These are phyloP conservation scores for Trichacis sp. DNA, from an alignment of 2,888 invertebrate genomes.

Conservation along the genomic window DNA sequence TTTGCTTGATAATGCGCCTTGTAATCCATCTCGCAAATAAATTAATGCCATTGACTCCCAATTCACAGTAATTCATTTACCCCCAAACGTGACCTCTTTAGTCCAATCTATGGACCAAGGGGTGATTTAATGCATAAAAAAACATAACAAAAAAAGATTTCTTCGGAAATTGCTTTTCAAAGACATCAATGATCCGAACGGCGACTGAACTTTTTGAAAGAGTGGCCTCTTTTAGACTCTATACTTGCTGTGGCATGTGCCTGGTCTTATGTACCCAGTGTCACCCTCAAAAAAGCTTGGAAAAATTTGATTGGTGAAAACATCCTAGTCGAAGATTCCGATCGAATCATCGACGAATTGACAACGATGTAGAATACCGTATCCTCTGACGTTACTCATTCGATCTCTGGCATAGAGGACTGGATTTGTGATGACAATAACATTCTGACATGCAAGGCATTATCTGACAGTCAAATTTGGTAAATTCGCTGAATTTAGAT, in stretches of 20 bases:
- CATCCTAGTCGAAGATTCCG: no score
- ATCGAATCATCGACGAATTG: no score
- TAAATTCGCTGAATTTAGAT: no score
- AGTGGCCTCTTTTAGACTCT: neutral
- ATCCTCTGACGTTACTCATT: no score
- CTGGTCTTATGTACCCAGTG: neutral
- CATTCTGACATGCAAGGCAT: no score
- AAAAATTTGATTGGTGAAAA: neutral
- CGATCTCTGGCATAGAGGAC: no score
- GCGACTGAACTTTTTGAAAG: neutral
- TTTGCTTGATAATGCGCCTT: no score
- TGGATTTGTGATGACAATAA: no score
- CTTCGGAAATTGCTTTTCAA: neutral
- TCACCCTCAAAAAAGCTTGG: neutral
- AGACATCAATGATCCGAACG: neutral
- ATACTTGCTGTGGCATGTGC: neutral
- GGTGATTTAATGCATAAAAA: conserved; percentile 11
- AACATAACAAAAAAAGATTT: conserved; percentile 5
- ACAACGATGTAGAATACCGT: no score
- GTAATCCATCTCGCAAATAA: conserved; percentile 4
- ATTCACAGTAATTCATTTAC: conserved; percentile 5
- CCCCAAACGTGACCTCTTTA: conserved; percentile 7
- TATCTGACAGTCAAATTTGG: no score
- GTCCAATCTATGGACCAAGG: conserved; percentile 20
- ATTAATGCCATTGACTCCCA: conserved; percentile 5